Evolutionary conservation across 2,113 vertebrate genomes (phyloP).

Genomic region (Mormyrus lacerda): DNA sequence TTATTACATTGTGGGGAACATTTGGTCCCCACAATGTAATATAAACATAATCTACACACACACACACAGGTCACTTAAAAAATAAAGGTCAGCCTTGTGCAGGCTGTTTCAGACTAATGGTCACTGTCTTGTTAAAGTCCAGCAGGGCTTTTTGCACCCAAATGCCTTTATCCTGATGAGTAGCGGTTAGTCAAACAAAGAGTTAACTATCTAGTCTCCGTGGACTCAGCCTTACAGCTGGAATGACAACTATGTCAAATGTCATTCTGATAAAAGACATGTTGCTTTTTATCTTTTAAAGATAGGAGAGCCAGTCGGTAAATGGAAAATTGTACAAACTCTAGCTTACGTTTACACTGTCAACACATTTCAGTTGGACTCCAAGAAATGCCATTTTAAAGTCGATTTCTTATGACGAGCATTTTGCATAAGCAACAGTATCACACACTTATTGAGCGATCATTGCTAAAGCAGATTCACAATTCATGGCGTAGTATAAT

Average conservation of each 20-base stretch:
- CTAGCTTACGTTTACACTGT: background rate
- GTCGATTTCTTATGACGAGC: background rate
- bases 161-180: background rate
- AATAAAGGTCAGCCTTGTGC: background rate
- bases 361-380: background rate
- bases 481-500: background rate
- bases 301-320: slow-evolving; percentile 15
- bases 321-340: slow-evolving; percentile 7
- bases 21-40: background rate
- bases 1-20: background rate
- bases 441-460: background rate
- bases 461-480: background rate
- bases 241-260: slow-evolving; percentile 28
- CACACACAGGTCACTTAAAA: background rate
- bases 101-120: background rate
- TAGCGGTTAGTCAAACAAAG: background rate
- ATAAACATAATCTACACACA: background rate
- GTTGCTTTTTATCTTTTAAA: slow-evolving; percentile 23
- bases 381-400: background rate
- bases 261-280: slow-evolving; percentile 26
- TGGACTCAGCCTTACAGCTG: background rate
- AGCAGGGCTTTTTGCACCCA: background rate
- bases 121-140: background rate
- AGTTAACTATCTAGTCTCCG: slow-evolving; percentile 3
- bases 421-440: background rate